These are phyloP conservation scores for Andrena bicolor DNA, from an alignment of 2,888 invertebrate species.

Conservation along the genomic window DNA sequence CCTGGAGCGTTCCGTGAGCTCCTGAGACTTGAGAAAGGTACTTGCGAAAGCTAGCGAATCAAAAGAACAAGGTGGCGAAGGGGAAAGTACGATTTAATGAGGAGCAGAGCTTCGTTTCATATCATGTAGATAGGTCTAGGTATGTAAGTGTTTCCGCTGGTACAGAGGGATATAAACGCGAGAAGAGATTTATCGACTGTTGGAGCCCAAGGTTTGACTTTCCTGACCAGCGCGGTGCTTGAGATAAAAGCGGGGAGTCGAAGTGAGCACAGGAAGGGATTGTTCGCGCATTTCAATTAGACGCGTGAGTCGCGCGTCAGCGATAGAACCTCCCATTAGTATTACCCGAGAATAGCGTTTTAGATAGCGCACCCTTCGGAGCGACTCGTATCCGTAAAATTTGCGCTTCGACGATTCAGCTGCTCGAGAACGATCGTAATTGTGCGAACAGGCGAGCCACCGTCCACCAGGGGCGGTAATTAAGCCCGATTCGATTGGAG, in stretches of 20 bases:
- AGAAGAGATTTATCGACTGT: constrained; percentile 57
- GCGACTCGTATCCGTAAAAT: constrained; percentile 40
- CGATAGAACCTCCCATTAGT: constrained; percentile 26
- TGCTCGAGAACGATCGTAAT: neutral
- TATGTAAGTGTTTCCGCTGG: constrained; percentile 47
- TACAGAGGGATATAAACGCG: constrained; percentile 21
- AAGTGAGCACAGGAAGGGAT: neutral
- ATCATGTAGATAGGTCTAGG: constrained; percentile 65
- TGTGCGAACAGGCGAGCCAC: constrained; percentile 14
- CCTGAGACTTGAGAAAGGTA: neutral
- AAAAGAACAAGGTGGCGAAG: neutral
- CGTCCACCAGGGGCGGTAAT: constrained; percentile 7
- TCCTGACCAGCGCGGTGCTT: neutral
- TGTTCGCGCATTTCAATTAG: constrained; percentile 11
- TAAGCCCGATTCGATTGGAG: constrained; percentile 1
- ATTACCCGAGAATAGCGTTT: constrained; percentile 3
- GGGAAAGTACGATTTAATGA: constrained; percentile 40
- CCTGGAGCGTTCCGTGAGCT: neutral
- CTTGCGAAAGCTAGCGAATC: neutral
- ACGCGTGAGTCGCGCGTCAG: constrained; percentile 2
- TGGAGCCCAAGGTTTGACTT: constrained; percentile 27
- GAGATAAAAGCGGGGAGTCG: neutral
- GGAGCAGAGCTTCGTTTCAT: constrained; percentile 49
- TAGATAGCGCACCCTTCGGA: constrained; percentile 1
- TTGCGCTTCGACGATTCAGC: constrained; percentile 10